phyloP scores from a whole-genome alignment of 2,797 vertebrate genomes.

The Enteromius radiatus region DNA sequence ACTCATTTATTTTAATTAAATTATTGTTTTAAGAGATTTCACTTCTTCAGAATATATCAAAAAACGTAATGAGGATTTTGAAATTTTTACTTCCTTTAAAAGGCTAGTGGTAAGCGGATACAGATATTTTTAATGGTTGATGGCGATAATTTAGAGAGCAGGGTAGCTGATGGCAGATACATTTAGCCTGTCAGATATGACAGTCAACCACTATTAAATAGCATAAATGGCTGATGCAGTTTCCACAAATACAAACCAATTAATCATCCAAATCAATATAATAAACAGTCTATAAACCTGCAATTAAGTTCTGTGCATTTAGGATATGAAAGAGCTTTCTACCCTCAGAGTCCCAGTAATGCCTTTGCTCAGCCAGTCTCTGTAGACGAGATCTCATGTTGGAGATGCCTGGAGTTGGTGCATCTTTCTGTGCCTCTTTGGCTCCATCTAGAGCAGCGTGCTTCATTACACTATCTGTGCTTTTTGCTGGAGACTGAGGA shows the following conservation, averaged over 20 bases:
- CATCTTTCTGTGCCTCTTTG: constrained; percentile 47
- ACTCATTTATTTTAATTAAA: neutral
- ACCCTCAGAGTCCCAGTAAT: constrained; percentile 84
- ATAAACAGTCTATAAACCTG: neutral
- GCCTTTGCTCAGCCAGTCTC: constrained; percentile 85
- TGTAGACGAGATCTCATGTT: constrained; percentile 88
- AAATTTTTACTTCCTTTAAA: neutral
- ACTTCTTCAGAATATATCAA: neutral
- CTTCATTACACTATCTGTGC: constrained; percentile 22
- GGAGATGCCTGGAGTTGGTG: constrained; percentile 51
- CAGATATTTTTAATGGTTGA: neutral
- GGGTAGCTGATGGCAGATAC: neutral
- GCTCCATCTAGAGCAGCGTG: constrained; percentile 21
- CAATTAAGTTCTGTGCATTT: neutral
- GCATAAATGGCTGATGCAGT: neutral
- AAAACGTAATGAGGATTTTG: neutral
- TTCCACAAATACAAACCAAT: neutral
- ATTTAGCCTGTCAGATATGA: neutral
- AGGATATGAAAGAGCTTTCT: constrained; percentile 22
- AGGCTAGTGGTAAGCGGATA: neutral
- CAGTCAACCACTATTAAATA: neutral
- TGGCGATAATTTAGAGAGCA: neutral
- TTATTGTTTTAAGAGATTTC: neutral
- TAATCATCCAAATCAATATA: neutral
- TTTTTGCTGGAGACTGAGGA: constrained; percentile 25